A percentile compares a stretch with the other conserved stretches of the same genome.
Conservation (phyloP, 2,113 vertebrate species). For the Coreoperca whiteheadi region DNA sequence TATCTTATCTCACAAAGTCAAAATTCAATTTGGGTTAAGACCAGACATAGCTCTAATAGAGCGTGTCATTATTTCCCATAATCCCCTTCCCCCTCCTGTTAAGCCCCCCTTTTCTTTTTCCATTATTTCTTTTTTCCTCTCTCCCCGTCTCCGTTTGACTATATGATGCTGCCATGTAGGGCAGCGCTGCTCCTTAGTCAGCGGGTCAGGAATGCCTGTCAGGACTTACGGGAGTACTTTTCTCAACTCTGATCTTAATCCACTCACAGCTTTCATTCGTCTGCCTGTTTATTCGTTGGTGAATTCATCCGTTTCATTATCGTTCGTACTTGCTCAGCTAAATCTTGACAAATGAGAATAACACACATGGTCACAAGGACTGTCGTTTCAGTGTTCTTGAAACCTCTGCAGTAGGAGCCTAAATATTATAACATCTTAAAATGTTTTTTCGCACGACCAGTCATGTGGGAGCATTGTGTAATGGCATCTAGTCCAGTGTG, state of each 20-base stretch:
- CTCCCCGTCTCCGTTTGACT: conserved; percentile 27
- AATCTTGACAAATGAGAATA: not conserved
- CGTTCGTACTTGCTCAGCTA: not conserved
- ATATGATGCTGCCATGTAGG: conserved; percentile 77
- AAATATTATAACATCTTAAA: not conserved
- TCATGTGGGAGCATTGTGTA: not conserved
- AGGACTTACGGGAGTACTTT: conserved; percentile 38
- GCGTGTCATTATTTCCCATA: conserved; percentile 61
- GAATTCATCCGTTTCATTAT: not conserved
- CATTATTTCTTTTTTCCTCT: conserved; percentile 54
- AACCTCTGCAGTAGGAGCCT: not conserved
- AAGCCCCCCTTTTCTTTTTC: conserved; percentile 55
- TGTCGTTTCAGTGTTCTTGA: not conserved
- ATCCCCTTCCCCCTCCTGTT: conserved; percentile 21
- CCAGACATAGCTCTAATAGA: conserved; percentile 37
- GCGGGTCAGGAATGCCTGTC: conserved; percentile 67
- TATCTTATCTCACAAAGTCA: conserved; percentile 26
- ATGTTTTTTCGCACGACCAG: not conserved
- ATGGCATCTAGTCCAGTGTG: not conserved
- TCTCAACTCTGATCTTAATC: conserved; percentile 44
- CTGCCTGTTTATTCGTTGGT: conserved; percentile 7
- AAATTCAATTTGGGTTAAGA: conserved; percentile 25
- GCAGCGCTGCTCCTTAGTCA: conserved; percentile 63
- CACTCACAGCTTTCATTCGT: not conserved
- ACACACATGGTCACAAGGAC: not conserved